Conservation (phyloP, 2,797 vertebrate genomes). For the Galago senegalensis region DNA sequence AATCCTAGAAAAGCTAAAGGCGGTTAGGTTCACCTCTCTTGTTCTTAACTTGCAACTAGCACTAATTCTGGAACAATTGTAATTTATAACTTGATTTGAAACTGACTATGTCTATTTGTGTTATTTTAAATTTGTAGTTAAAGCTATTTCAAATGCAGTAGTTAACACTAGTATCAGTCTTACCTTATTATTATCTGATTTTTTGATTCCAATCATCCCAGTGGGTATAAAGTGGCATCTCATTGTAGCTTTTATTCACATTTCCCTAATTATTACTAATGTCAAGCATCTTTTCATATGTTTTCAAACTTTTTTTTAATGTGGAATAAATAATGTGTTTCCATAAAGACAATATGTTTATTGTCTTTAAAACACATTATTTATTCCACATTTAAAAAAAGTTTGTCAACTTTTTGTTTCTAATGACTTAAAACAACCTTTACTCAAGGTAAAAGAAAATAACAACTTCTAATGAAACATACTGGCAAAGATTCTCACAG, state of each 20-base stretch:
- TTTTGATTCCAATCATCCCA: not conserved
- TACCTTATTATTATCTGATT: not conserved
- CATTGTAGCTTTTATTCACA: not conserved
- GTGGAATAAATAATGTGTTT: no score
- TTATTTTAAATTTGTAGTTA: slow-evolving; percentile 34
- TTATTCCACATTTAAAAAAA: slow-evolving; percentile 5
- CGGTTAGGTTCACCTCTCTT: not conserved
- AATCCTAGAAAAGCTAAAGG: not conserved
- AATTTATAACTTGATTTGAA: slow-evolving; percentile 17
- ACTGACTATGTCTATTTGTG: not conserved
- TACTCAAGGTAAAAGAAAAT: not conserved
- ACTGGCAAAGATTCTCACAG: slow-evolving; percentile 10
- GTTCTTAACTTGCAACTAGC: slow-evolving; percentile 24
- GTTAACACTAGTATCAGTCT: slow-evolving; percentile 14
- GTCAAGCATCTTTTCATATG: not conserved
- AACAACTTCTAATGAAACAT: slow-evolving; percentile 3
- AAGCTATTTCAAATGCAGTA: not conserved
- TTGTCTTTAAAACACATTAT: slow-evolving; percentile 32
- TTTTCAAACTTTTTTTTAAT: no score
- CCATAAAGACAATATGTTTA: no score
- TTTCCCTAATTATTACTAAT: not conserved
- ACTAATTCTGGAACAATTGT: not conserved
- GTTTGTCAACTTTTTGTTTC: slow-evolving; percentile 2
- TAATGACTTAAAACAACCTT: slow-evolving; percentile 42
- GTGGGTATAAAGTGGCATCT: not conserved